Conservation (phyloP, 1,140 invertebrate genomes). For the Tetramorium alpestre region DNA sequence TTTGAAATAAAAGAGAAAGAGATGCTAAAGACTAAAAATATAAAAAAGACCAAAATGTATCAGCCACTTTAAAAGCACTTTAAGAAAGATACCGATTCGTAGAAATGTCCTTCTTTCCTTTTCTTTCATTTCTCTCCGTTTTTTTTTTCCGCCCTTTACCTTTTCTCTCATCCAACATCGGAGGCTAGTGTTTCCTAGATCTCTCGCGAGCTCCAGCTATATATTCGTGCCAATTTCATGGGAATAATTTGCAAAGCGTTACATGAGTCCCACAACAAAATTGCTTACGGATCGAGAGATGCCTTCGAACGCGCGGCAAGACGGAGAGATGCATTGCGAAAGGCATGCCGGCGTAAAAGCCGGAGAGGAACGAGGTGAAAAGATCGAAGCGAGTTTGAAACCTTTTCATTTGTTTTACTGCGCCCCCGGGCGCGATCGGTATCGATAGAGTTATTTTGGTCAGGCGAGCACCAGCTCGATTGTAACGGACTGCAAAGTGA, state of each 20-base stretch:
- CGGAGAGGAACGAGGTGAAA: constrained; percentile 33
- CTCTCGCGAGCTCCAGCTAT: constrained; percentile 40
- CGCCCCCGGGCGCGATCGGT: not conserved
- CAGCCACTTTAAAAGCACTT: not conserved
- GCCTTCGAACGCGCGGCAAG: constrained; percentile 17
- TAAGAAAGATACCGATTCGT: not conserved
- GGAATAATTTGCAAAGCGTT: constrained; percentile 48
- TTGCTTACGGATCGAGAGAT: constrained; percentile 57
- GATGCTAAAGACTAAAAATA: not conserved
- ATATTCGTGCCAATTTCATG: constrained; percentile 46
- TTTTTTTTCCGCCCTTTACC: not conserved
- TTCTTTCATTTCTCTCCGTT: not conserved
- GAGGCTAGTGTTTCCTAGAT: constrained; percentile 47
- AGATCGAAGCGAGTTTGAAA: constrained; percentile 53
- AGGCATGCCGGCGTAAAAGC: constrained; percentile 34
- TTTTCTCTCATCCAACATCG: constrained; percentile 1
- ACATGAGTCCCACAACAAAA: constrained; percentile 61
- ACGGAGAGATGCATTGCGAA: constrained; percentile 29
- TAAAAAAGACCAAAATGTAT: not conserved
- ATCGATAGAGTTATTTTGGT: constrained; percentile 67
- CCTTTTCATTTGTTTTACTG: constrained; percentile 58
- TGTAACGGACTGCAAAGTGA: constrained; percentile 33
- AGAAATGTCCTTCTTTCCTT: not conserved
- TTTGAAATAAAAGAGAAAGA: not conserved
- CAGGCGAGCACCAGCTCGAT: constrained; percentile 22